Evolutionary conservation across 2,113 vertebrate species (phyloP), one percentile per base, ranked within the genome.

Genomic region (Merops nubicus): DNA sequence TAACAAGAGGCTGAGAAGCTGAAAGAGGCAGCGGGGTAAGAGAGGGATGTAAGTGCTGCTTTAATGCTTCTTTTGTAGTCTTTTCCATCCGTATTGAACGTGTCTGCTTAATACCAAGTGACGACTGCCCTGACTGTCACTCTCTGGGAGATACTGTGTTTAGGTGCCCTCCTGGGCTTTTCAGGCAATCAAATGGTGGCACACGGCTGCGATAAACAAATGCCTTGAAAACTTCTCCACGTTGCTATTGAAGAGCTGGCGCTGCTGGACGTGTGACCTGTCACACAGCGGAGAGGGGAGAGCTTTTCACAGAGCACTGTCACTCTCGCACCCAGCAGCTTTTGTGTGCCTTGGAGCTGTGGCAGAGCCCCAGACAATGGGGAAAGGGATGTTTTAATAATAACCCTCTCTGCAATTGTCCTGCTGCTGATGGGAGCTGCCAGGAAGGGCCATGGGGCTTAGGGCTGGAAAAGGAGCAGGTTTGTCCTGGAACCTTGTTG

Each of bases 151-250:
- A 85, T 91, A 29, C 0, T 87, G 89, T 87, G 74, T 28, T 89
- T 56, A 65, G 94, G 57, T 76, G 67, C 69, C 86, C 89, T 96
- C 93, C 73, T 91, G 78, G 85, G 90, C 83, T 93, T 96, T 96
- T 72, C 93, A 94, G 84, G 88, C 70, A 85, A 57, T 81, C 75
- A 92, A n/a, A 57, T 19, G 36, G 75, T 77, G 70, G 70, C 81
- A 63, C 36, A 54, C 19, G 67, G 83, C 80, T 0, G 0, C 0
- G 9, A 94, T 91, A 95, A 96, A 96, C 93, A 95, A 96, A 95
- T n/a, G 65, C 60, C 85, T 95, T 92, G 75, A 80, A 91, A 84
- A 91, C 88, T 67, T 72, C 78, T 62, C 83, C 62, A 42, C 0
- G 0, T 31, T 67, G 72, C 88, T 80, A 22, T 54, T 83, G 82